Evolutionary conservation across 2,113 vertebrate species (phyloP).

Genomic region (Shinisaurus crocodilurus): DNA sequence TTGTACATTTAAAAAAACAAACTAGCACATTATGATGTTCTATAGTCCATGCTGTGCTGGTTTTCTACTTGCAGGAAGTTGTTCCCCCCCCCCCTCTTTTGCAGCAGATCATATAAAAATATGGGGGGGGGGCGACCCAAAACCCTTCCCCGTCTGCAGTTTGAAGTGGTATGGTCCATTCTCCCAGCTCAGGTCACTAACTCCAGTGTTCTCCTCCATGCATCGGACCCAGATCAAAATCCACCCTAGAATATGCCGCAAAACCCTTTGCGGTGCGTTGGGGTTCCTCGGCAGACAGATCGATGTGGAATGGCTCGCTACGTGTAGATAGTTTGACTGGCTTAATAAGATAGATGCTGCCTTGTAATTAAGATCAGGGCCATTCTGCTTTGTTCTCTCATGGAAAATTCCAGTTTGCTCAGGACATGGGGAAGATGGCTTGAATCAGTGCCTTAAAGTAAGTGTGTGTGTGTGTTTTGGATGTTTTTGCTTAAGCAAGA

Average conservation of each 20-base stretch:
- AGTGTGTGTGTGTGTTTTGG: neutral
- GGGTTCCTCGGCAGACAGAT: neutral
- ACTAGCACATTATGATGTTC: neutral
- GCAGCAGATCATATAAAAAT: neutral
- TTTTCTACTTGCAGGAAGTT: neutral
- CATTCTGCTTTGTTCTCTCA: neutral
- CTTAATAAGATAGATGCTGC: conserved; percentile 22
- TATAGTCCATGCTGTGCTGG: neutral
- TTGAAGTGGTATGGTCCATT: neutral
- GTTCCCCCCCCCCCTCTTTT: neutral
- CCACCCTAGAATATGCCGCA: neutral
- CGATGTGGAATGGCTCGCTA: neutral
- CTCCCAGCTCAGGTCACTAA: too few species aligned
- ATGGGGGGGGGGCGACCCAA: too few species aligned
- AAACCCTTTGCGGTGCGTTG: neutral
- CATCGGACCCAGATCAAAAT: too few species aligned
- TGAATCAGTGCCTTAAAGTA: conserved; percentile 27
- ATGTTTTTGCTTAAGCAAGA: conserved; percentile 40
- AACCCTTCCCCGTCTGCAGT: neutral
- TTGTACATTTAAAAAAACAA: too few species aligned
- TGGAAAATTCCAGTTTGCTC: conserved; percentile 14
- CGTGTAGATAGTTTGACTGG: neutral
- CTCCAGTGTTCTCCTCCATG: too few species aligned
- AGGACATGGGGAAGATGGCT: conserved; percentile 19
- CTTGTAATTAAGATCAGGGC: conserved; percentile 26